phyloP scores from a whole-genome alignment of 1,140 invertebrate genomes.

The Eulimnadia texana region DNA sequence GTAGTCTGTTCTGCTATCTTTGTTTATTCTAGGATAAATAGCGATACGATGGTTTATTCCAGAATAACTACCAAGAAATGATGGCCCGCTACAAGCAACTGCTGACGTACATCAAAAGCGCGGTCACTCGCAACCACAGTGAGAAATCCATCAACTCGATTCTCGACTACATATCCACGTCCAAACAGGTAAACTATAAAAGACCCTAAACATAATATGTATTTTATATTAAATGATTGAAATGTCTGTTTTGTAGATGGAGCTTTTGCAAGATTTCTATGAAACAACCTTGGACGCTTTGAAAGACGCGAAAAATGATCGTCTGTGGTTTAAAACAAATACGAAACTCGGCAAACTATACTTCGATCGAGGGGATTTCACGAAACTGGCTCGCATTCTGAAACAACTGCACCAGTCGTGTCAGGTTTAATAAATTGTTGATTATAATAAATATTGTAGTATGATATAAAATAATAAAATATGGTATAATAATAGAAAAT shows the following conservation, averaged over 20 bases:
- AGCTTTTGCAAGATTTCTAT: slow-evolving; percentile 97
- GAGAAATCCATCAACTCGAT: slow-evolving; percentile 99
- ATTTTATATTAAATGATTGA: no score
- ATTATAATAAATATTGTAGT: slow-evolving; percentile 8
- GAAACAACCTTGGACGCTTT: slow-evolving; percentile 96
- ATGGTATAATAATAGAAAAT: neutral
- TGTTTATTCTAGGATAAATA: neutral
- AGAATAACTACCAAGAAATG: slow-evolving; percentile 93
- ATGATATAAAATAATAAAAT: slow-evolving; percentile 1
- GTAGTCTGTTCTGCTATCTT: slow-evolving; percentile 35
- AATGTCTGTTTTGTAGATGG: slow-evolving; percentile 55
- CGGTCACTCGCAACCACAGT: slow-evolving; percentile 97
- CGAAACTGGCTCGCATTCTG: slow-evolving; percentile 86
- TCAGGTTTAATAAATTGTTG: slow-evolving; percentile 44
- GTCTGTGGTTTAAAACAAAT: slow-evolving; percentile 99
- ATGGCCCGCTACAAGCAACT: slow-evolving; percentile 93
- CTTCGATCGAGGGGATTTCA: slow-evolving; percentile 90
- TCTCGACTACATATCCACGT: slow-evolving; percentile 97
- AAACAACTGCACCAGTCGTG: slow-evolving; percentile 96
- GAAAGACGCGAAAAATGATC: slow-evolving; percentile 97
- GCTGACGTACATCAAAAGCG: slow-evolving; percentile 94
- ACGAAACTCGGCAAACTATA: slow-evolving; percentile 98
- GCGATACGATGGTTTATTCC: slow-evolving; percentile 5
- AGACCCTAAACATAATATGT: no score
- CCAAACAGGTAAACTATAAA: slow-evolving; percentile 68